Percentiles rank a stretch among this genome's conserved stretches.
phyloP scores from a whole-genome alignment of 1,140 invertebrate genomes.

The Drosophila hydei region DNA sequence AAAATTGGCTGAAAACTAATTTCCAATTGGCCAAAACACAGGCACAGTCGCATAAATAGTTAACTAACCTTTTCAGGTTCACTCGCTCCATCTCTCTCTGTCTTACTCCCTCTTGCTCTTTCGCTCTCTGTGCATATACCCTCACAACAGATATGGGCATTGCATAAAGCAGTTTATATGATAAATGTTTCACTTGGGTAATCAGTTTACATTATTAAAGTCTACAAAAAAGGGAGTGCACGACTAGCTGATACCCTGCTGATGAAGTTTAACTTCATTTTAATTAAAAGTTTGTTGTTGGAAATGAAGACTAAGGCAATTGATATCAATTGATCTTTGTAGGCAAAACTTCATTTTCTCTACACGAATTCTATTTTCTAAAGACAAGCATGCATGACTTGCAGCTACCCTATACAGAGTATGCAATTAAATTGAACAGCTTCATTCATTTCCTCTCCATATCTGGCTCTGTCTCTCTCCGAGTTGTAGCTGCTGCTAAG shows the following conservation, averaged over 20 bases:
- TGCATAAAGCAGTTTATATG: constrained; percentile 12
- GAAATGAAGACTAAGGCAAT: too few relatives aligned
- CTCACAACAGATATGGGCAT: neutral
- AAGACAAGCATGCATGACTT: too few relatives aligned
- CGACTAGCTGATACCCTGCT: neutral
- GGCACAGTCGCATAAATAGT: constrained; percentile 42
- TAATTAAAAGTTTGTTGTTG: too few relatives aligned
- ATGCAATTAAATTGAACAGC: constrained; percentile 1
- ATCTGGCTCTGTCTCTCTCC: neutral
- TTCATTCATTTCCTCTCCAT: neutral
- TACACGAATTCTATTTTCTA: too few relatives aligned
- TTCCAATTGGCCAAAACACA: constrained; percentile 41
- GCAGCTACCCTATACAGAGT: constrained; percentile 4
- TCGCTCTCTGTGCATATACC: neutral
- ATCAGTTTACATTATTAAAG: constrained; percentile 21
- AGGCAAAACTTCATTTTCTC: too few relatives aligned
- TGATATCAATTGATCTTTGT: too few relatives aligned
- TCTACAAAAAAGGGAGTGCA: neutral
- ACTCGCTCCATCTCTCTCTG: too few relatives aligned
- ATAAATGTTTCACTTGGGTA: constrained; percentile 35
- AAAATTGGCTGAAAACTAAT: constrained; percentile 45
- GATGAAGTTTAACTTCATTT: too few relatives aligned
- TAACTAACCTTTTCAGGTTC: constrained; percentile 32
- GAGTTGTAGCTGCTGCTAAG: neutral
- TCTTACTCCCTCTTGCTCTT: neutral